Conservation (phyloP, 2,888 invertebrate genomes). For the Agrenia bidenticulata region DNA sequence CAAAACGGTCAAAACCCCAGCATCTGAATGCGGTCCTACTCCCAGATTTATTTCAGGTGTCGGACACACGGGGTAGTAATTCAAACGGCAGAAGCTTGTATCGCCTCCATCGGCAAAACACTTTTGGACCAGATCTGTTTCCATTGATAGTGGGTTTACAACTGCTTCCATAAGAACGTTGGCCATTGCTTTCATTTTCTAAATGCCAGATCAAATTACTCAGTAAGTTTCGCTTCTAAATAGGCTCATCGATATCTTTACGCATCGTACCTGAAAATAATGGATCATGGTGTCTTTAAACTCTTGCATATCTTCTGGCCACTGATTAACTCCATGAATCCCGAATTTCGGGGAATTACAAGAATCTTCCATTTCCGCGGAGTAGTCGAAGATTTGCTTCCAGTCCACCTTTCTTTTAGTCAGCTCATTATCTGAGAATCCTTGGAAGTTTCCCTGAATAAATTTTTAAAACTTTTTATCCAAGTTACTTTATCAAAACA, state of each 20-base stretch:
- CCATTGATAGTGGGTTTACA: conserved; percentile 29
- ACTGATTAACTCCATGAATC: conserved; percentile 33
- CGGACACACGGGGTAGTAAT: conserved; percentile 39
- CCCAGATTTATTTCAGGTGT: conserved; percentile 24
- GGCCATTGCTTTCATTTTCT: conserved; percentile 34
- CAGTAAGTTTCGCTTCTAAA: too few relatives aligned
- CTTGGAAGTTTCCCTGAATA: conserved; percentile 40
- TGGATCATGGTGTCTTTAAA: conserved; percentile 3
- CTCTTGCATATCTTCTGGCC: conserved; percentile 17
- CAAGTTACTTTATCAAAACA: neutral
- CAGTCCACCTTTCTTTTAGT: conserved; percentile 38
- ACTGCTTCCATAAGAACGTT: conserved; percentile 30
- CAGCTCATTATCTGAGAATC: conserved; percentile 38
- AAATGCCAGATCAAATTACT: conserved; percentile 5
- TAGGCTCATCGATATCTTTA: too few relatives aligned
- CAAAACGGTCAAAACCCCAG: conserved; percentile 40
- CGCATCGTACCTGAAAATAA: conserved; percentile 10
- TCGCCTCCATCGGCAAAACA: conserved; percentile 30
- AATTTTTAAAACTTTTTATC: too few relatives aligned
- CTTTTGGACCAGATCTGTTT: conserved; percentile 24
- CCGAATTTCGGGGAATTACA: conserved; percentile 29
- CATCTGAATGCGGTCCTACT: conserved; percentile 46
- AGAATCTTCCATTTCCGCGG: conserved; percentile 4
- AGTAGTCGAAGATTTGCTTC: conserved; percentile 40
- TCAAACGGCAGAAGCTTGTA: conserved; percentile 39